phyloP scores from a whole-genome alignment of 2,888 invertebrate species.

The Anthophora plumipes region DNA sequence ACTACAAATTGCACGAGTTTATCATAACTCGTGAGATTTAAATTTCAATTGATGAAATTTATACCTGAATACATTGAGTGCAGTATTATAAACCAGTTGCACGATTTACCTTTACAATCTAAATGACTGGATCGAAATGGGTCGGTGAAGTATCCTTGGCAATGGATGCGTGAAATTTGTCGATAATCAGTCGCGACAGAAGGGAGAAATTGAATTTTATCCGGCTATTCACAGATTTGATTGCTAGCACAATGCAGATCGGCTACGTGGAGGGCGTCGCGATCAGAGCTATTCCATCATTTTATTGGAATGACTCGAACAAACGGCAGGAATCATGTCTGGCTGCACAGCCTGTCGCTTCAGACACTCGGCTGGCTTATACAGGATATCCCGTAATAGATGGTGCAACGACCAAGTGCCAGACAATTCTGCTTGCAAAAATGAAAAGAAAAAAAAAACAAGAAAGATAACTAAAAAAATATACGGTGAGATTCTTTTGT shows the following conservation, averaged over 20 bases:
- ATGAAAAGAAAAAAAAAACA: neutral
- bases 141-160: neutral
- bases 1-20: too few relatives aligned
- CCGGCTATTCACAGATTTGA: conserved; percentile 17
- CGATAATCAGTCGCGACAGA: neutral
- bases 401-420: conserved; percentile 1
- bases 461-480: neutral
- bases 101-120: neutral
- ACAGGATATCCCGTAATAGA: conserved; percentile 38
- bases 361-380: conserved; percentile 45
- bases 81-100: neutral
- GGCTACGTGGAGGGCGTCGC: conserved; percentile 20
- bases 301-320: conserved; percentile 76
- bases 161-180: conserved; percentile 13
- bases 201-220: conserved; percentile 33
- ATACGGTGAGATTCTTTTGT: neutral
- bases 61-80: neutral
- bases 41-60: too few relatives aligned
- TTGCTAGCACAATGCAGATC: conserved; percentile 12
- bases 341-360: conserved; percentile 77
- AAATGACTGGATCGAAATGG: neutral
- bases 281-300: conserved; percentile 58
- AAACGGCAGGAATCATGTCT: conserved; percentile 84
- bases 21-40: too few relatives aligned
- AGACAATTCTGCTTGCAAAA: neutral